Conservation (phyloP, 2,797 vertebrate species). For the Salarias fasciatus region DNA sequence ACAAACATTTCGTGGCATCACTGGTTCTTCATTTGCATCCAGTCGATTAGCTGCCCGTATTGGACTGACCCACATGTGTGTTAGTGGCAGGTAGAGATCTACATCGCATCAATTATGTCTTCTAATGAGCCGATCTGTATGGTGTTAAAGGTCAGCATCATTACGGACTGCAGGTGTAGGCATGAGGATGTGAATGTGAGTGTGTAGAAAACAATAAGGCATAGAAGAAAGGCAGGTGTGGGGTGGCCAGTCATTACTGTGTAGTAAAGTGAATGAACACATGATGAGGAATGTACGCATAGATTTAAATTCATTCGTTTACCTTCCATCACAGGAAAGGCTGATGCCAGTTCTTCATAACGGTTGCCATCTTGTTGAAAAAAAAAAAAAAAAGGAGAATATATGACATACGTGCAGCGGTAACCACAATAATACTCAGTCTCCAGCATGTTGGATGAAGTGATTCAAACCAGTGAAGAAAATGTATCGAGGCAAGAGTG, state of each 20-base stretch:
- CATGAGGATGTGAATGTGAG: conserved; percentile 5
- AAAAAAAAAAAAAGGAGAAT: no score
- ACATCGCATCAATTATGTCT: conserved; percentile 62
- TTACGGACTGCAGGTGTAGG: conserved; percentile 37
- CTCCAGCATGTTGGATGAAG: no score
- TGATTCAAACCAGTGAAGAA: no score
- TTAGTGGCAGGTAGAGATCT: conserved; percentile 45
- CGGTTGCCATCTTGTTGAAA: no score
- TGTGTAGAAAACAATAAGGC: not conserved
- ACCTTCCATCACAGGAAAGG: no score
- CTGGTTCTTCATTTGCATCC: conserved; percentile 32
- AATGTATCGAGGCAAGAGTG: no score
- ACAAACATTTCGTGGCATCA: conserved; percentile 18
- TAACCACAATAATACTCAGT: no score
- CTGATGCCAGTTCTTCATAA: no score
- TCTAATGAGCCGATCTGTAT: conserved; percentile 73
- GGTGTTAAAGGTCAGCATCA: conserved; percentile 72
- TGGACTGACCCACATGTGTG: conserved; percentile 43
- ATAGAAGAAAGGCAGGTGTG: conserved; percentile 14
- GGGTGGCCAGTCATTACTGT: conserved; percentile 15
- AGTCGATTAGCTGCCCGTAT: conserved; percentile 29
- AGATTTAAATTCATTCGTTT: no score
- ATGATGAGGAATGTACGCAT: conserved; percentile 25
- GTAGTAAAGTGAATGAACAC: conserved; percentile 25
- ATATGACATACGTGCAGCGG: no score